Base-by-base conservation (phyloP, 2,797 vertebrate genomes). In the Cynodonichthys magdalenae region DNA sequence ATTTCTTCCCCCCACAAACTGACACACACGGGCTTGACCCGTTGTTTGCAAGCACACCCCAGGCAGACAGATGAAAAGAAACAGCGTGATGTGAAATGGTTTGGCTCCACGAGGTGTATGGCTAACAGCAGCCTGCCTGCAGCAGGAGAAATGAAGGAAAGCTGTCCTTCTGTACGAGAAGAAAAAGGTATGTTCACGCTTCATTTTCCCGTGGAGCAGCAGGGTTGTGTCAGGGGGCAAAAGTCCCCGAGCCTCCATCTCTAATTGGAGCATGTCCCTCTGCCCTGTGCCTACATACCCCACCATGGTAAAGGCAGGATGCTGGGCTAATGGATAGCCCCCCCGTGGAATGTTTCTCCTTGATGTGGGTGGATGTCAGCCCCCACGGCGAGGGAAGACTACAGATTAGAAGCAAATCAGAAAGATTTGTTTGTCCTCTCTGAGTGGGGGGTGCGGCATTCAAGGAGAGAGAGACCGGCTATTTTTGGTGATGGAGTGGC, bases 381-480 rank as follows among this genome's bases (percentile, higher is more conserved):
- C 74, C 75, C 74, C 76, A 84, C 6, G 69, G 80, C 80, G 80
- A 80, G 82, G 71, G 58, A 61, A 73, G 87, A 89, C 87, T 89
- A 79, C 86, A 86, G 89, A 91, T 90, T 84, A 87, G 75, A 87
- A 69, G 83, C 81, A 88, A 89, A 89, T 89, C 85, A 85, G 61
- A 89, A 24, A 85, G 77, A 87, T 80, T 81, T 85, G 86, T 90
- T 90, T 89, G 88, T 89, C 88, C 86, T 88, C 76, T 69, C 69
- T 10, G 51, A 82, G 74, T 28, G 2, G 71, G 24, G 24, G 78
- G 62, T 20, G 63, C 82, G 71, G 80, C 80, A 64, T 75, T 78
- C 81, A 87, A 87, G 88, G 86, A 81, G 87, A 81, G 84, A 85
- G 74, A 72, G 75, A 81, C 62, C 62, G 66, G 65, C 61, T 65